These are phyloP conservation scores for Hexactinellida sp. DNA, from an alignment of 37 sponge, comb jelly and placozoan species.

Conservation along the genomic window DNA sequence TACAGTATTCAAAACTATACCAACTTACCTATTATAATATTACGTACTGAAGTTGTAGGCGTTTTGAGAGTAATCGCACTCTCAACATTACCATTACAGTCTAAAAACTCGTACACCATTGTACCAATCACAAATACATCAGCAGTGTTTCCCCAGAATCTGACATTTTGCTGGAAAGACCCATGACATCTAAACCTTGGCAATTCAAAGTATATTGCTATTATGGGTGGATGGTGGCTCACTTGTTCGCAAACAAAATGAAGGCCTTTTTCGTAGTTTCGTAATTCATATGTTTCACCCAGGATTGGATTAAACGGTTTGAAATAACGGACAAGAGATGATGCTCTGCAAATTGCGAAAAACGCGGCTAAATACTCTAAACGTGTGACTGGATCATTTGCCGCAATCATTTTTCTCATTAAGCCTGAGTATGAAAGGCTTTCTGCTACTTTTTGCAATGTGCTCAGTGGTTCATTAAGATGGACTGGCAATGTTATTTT, in stretches of 20 bases:
- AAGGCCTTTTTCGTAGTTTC: background rate
- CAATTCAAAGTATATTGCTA: slow-evolving; percentile 20
- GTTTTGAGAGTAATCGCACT: background rate
- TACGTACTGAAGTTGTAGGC: background rate
- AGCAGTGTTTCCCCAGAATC: background rate
- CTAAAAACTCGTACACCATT: background rate
- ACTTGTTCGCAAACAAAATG: slow-evolving; percentile 23
- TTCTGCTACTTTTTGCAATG: background rate
- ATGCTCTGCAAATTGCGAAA: background rate
- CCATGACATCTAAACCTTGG: background rate
- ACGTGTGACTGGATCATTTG: background rate
- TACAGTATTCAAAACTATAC: too few relatives aligned
- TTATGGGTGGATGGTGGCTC: slow-evolving; percentile 43
- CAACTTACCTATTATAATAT: slow-evolving; percentile 9
- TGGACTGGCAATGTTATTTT: background rate
- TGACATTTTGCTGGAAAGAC: background rate
- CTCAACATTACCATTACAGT: background rate
- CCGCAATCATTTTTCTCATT: background rate
- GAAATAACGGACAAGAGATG: background rate
- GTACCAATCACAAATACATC: background rate
- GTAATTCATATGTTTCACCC: slow-evolving; percentile 52
- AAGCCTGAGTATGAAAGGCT: background rate
- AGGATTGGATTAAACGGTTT: slow-evolving; percentile 69
- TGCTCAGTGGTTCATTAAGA: background rate
- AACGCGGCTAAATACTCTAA: background rate